Base-by-base conservation (phyloP, 2,888 invertebrate genomes). In the Charanyca ferruginea region DNA sequence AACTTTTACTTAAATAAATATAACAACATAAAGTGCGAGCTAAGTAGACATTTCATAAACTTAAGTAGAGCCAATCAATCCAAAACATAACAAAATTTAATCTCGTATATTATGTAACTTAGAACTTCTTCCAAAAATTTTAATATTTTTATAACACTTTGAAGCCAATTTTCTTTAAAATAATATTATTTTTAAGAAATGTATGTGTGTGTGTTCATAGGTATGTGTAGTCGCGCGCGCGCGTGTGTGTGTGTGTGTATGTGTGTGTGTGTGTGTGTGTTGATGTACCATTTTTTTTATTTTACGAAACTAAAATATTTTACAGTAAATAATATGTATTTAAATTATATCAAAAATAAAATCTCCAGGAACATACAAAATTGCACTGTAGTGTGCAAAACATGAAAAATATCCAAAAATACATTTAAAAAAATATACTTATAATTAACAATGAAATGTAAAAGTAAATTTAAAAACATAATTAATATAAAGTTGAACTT, bases 371-470 rank as follows among this genome's bases (percentile, higher is more conserved):
- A 59, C 25, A 38, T 18, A 47, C 28, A 47, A 75, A 44, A 53
- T 16, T 58, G 44, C 49, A 53, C 45, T 66, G 55, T 8, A 9
- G 5, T 45, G 3, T 1, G 28, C 35, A 28, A 7, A 35, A 49
- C 59, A n/a, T 38, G 5, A 55, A 60, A 66, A 48, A 35, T 20
- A 65, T 52, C n/a, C 20, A 28, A n/a, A 72, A 64, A 42, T 49
- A 32, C 11, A 32, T 3, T 2, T 42, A 51, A 52, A 60, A 54
- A 63, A 71, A 81, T 35, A 60, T 58, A 76, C 80, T 76, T 80
- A 72, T 8, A 69, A 54, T 32, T 74, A 81, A 54, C 48, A 1
- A 45, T 73, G 77, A 77, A 85, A 80, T 80, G 77, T 75, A 63
- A 68, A 81, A 78, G 75, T 70, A 55, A 58, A 32, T 28, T 41